A percentile compares a stretch with the other conserved stretches of the same genome.
Conservation (phyloP, 1,140 invertebrate species). For the Drosophila funebris region DNA sequence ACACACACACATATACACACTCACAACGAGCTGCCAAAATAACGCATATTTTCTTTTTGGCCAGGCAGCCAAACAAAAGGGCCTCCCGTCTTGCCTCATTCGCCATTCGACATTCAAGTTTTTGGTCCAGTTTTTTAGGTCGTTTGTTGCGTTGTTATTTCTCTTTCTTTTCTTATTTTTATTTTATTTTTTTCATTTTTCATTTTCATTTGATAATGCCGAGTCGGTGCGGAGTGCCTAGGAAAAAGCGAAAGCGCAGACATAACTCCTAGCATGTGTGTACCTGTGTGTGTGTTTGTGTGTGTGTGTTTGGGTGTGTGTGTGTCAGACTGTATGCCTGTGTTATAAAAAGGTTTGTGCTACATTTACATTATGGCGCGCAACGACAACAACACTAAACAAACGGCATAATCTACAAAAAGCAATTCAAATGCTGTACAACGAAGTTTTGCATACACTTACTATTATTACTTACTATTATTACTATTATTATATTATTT, state of each 20-base stretch:
- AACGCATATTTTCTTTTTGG: slow-evolving; percentile 61
- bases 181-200: slow-evolving; percentile 1
- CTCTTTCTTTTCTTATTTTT: slow-evolving; percentile 4
- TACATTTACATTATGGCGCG: slow-evolving; percentile 80
- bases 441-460: slow-evolving; percentile 37
- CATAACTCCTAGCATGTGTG: slow-evolving; percentile 63
- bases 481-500: background rate
- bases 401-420: slow-evolving; percentile 77
- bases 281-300: slow-evolving; percentile 16
- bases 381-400: slow-evolving; percentile 71
- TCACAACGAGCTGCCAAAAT: slow-evolving; percentile 47
- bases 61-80: slow-evolving; percentile 27
- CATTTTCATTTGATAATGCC: slow-evolving; percentile 37
- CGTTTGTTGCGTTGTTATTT: slow-evolving; percentile 60
- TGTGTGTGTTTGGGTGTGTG: slow-evolving; percentile 24
- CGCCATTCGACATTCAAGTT: slow-evolving; percentile 43
- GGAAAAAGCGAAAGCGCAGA: slow-evolving; percentile 77
- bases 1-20: slow-evolving; percentile 25
- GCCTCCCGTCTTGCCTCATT: slow-evolving; percentile 43
- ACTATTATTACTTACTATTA: no score
- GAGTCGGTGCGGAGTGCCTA: slow-evolving; percentile 21
- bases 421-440: slow-evolving; percentile 21
- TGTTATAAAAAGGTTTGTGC: slow-evolving; percentile 80
- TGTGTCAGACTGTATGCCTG: slow-evolving; percentile 45
- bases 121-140: slow-evolving; percentile 69